phyloP scores from a whole-genome alignment of 2,797 vertebrate species.

The Paratrypauchen microcephalus region DNA sequence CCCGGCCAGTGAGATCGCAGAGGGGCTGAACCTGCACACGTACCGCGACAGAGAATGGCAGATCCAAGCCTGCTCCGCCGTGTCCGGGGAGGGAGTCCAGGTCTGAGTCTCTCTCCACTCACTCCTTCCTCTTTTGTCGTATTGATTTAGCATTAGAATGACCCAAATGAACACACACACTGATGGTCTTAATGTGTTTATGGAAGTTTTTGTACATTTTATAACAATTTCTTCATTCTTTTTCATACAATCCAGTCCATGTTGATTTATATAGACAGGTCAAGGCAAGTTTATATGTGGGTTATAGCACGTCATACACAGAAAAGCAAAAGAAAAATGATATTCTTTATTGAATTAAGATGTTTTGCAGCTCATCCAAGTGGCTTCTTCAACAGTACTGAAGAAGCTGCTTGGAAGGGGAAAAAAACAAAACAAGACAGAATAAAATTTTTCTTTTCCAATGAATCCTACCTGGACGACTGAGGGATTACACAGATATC shows the following conservation, averaged over 20 bases:
- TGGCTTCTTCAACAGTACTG: too few species aligned
- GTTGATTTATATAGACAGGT: not conserved
- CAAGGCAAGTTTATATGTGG: not conserved
- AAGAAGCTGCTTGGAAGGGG: too few species aligned
- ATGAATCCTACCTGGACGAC: too few species aligned
- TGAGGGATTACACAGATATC: too few species aligned
- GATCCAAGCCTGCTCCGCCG: slow-evolving; percentile 89
- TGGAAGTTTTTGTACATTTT: not conserved
- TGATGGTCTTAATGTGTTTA: not conserved
- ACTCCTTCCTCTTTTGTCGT: not conserved
- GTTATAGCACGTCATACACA: not conserved
- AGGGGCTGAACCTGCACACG: slow-evolving; percentile 87
- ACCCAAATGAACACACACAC: slow-evolving; percentile 6
- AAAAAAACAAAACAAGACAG: too few species aligned
- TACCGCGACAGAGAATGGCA: slow-evolving; percentile 89
- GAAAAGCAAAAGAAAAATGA: too few species aligned
- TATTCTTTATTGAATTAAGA: too few species aligned
- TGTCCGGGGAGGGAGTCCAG: slow-evolving; percentile 90
- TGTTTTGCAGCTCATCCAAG: too few species aligned
- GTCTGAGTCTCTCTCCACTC: slow-evolving; percentile 55
- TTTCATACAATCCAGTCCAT: not conserved
- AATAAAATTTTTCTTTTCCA: too few species aligned
- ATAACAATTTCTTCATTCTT: not conserved
- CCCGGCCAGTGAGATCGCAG: slow-evolving; percentile 83
- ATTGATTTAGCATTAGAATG: slow-evolving; percentile 23